phyloP scores from a whole-genome alignment of 64 coral and sea anemone genomes.

The Montipora foliosa region DNA sequence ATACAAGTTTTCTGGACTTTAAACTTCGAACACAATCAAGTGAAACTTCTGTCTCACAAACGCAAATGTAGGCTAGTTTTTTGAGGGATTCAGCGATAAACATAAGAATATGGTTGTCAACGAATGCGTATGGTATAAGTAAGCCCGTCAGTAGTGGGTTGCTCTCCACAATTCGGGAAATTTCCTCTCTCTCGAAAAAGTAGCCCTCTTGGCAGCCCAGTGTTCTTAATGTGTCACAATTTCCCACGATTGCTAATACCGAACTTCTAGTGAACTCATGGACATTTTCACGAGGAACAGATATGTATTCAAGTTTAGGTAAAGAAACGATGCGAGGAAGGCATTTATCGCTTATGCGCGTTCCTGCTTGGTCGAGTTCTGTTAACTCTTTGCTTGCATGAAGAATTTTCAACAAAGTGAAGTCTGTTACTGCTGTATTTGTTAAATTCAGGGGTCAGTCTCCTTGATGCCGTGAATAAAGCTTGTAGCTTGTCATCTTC shows the following conservation, averaged over 20 bases:
- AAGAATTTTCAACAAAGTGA: neutral
- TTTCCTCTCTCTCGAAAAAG: neutral
- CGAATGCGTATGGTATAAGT: neutral
- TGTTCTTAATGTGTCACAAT: neutral
- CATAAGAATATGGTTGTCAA: neutral
- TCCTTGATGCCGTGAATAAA: neutral
- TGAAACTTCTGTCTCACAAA: neutral
- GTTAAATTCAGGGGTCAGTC: neutral
- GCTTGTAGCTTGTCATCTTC: neutral
- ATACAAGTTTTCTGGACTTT: neutral
- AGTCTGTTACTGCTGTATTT: neutral
- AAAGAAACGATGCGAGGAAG: neutral
- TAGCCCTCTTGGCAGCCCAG: constrained; percentile 22
- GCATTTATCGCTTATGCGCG: neutral
- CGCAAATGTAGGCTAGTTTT: neutral
- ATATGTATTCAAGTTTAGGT: neutral
- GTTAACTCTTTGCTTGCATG: neutral
- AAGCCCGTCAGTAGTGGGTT: neutral
- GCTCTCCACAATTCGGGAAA: neutral
- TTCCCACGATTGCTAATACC: neutral
- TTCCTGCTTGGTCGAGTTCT: neutral
- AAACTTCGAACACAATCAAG: neutral
- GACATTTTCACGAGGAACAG: neutral
- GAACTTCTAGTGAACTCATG: neutral
- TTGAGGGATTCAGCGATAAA: neutral